These are phyloP conservation scores for Sminthopsis crassicaudata DNA, from an alignment of 2,113 vertebrate genomes.

Conservation along the genomic window DNA sequence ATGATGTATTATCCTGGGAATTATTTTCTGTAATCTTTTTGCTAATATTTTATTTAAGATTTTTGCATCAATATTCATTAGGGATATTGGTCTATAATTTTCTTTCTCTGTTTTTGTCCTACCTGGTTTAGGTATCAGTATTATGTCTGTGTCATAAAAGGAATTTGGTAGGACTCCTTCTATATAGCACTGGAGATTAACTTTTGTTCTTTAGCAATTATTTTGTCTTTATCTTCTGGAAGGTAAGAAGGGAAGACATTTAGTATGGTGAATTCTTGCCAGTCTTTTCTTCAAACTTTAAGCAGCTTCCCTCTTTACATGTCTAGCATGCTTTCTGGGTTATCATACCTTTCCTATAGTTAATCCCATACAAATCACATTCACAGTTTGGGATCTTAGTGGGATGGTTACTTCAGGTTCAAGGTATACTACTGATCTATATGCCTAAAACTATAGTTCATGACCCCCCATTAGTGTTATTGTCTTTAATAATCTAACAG, in stretches of 20 bases:
- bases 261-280: too few species aligned
- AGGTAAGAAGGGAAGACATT: neutral
- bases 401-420: neutral
- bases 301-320: neutral
- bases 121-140: too few species aligned
- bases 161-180: too few species aligned
- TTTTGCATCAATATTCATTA: too few species aligned
- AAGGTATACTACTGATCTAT: neutral
- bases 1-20: too few species aligned
- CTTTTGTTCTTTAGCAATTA: neutral
- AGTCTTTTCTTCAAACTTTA: neutral
- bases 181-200: neutral
- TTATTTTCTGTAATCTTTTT: too few species aligned
- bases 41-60: too few species aligned
- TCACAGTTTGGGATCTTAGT: neutral
- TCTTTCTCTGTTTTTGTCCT: too few species aligned
- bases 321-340: neutral
- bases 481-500: neutral
- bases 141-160: too few species aligned
- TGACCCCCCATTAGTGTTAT: neutral
- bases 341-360: neutral
- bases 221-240: neutral
- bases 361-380: neutral
- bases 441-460: neutral
- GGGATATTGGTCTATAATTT: too few species aligned